Conservation (phyloP, 2,797 vertebrate species). For the Taenioides sp. region DNA sequence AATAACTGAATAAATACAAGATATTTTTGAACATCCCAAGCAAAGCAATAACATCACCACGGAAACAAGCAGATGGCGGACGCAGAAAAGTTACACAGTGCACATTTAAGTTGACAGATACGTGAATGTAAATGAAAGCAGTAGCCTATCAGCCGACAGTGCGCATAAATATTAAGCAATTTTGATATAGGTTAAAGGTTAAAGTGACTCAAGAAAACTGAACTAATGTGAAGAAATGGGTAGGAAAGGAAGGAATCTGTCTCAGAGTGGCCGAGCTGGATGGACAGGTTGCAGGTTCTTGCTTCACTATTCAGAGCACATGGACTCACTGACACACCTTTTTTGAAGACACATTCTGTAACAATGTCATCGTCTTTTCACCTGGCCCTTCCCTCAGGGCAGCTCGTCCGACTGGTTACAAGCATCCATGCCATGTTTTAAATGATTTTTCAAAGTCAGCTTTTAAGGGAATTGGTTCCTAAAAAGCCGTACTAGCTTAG, state of each 20-base stretch:
- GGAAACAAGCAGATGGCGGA: too few species aligned
- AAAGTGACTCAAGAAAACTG: too few species aligned
- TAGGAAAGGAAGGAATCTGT: constrained; percentile 30
- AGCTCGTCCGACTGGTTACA: constrained; percentile 36
- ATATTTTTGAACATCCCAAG: too few species aligned
- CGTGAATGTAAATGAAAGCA: too few species aligned
- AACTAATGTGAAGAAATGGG: background rate
- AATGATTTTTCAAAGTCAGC: background rate
- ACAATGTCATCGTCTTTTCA: constrained; percentile 7
- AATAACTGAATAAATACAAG: too few species aligned
- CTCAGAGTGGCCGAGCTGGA: constrained; percentile 49
- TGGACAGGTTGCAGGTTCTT: constrained; percentile 58
- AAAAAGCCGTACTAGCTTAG: constrained; percentile 15
- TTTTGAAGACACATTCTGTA: constrained; percentile 17
- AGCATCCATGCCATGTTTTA: background rate
- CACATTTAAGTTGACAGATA: too few species aligned
- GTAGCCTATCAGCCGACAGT: too few species aligned
- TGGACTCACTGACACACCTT: constrained; percentile 34
- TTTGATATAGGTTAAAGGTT: too few species aligned
- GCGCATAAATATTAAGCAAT: too few species aligned
- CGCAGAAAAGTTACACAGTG: too few species aligned
- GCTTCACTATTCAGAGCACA: constrained; percentile 2
- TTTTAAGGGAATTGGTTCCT: constrained; percentile 22
- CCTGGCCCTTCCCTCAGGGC: constrained; percentile 1
- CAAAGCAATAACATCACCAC: too few species aligned